Base-by-base conservation (phyloP, 2,888 invertebrate species). In the Blomia tropicalis region DNA sequence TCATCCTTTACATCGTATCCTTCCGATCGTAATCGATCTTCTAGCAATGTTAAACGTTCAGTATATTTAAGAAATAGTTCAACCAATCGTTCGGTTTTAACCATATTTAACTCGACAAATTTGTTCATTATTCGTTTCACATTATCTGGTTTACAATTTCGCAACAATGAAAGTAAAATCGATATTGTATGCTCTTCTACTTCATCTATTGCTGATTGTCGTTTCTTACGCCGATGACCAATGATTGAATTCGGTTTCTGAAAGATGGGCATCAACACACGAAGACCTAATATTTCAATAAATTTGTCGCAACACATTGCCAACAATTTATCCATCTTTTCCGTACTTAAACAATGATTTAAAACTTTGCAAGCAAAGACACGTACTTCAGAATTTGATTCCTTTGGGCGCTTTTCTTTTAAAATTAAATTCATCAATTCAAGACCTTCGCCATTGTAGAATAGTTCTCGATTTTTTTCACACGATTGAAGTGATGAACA, bases 371-470 rank as follows among this genome's bases (percentile, higher is more conserved):
- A 76, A 0, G 95, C 95, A 44, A 96, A 93, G 74, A 91, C 91
- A 14, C 96, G 80, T 17, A 64, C 54, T n/a, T 32, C 43, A 19
- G 36, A 27, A 22, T 5, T 43, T 11, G 47, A 59, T 1, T 74
- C 73, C 69, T 72, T 65, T 53, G 63, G 58, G 4, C 63, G 63
- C 58, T 64, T 66, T 22, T 66, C 66, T 60, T 83, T 81, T 43
- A 99, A 78, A 93, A 99, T 96, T 64, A 99, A 80, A 76, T 96
- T 98, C 98, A 99, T 98, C 53, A 99, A 80, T 74, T 99, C 98
- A 58, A 96, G 77, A 2, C 98, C 98, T 78, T 99, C 98, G 1
- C 92, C 98, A 70, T 86, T 83, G 31, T 98, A 78, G 74, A 99
- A 99, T 63, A 85, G 81, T 66, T 90, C 88, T 58, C 93, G 80